These are phyloP conservation scores for Silurus lanzhouensis DNA, from an alignment of 2,797 vertebrate genomes.

Conservation along the genomic window DNA sequence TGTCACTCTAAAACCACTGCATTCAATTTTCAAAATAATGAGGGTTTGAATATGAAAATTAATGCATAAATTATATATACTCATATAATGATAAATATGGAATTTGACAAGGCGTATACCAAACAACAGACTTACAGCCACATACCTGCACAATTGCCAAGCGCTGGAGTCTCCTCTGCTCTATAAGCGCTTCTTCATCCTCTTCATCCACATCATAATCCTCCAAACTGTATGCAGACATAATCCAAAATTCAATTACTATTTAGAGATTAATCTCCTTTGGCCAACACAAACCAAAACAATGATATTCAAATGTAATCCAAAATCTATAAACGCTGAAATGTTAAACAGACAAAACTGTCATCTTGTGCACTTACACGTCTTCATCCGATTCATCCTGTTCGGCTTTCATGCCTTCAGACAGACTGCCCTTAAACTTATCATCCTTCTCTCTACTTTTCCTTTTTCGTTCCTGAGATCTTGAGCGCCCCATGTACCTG, in stretches of 20 bases:
- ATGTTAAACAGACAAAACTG: neutral
- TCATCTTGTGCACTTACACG: conserved; percentile 46
- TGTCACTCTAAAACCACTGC: neutral
- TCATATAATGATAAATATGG: neutral
- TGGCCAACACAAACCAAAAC: neutral
- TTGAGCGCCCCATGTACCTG: conserved; percentile 81
- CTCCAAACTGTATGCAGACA: conserved; percentile 79
- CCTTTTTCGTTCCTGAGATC: conserved; percentile 83
- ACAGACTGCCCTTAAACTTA: conserved; percentile 97
- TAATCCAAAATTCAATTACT: neutral
- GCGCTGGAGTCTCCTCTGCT: conserved; percentile 91
- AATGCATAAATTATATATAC: neutral
- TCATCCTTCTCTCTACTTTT: conserved; percentile 89
- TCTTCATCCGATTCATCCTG: conserved; percentile 85
- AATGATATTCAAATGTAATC: neutral
- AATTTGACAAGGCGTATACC: neutral
- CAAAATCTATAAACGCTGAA: neutral
- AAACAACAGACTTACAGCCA: neutral
- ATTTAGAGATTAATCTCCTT: neutral
- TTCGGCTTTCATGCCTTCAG: conserved; percentile 96
- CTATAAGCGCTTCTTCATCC: conserved; percentile 95
- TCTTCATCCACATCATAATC: conserved; percentile 96
- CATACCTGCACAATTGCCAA: conserved; percentile 93
- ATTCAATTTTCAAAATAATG: neutral
- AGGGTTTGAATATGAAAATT: neutral